Base-by-base conservation (phyloP, 2,113 vertebrate species). In the Cyrtonyx montezumae region DNA sequence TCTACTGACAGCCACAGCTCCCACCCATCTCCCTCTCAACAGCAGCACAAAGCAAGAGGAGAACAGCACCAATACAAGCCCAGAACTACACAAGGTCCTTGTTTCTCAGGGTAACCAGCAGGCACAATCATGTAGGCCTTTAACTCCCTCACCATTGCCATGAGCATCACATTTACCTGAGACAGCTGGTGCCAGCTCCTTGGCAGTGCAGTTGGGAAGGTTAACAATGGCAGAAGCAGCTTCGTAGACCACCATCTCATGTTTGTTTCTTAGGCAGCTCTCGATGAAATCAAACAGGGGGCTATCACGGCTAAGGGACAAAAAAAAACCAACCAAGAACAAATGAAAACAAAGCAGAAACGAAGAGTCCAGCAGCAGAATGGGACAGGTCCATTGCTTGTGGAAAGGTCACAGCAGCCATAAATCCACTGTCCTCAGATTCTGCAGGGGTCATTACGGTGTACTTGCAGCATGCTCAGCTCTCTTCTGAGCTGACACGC, bases 191-290 rank as follows among this genome's bases (percentile, higher is more conserved):
- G 98, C 98, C 93, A 98, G 79, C 89, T 98, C 98, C 71, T 98
- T 98, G 88, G 98, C 98, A 13, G 98, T 98, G 96, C 98, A 98
- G 93, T 96, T 98, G 17, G 98, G 98, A 84, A 98, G 94, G 56
- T 98, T 98, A 81, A 98, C 96, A 0, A 98, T 98, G 95, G 98
- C 98, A 2, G 98, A 98, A 36, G 98, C 98, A 6, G 98, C 98
- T 96, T 98, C 98, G 0, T 98, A 98, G 37, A 98, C 98, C 40
- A 98, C 98, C 98, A 98, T 98, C 92, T 98, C 98, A 0, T 98
- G 98, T 65, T 98, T 98, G 90, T 98, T 98, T 55, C 98, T 97
- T 13, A 98, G 56, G 93, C 98, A 98, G 97, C 97, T 98, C 96
- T 98, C 98, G 0, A 98, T 98, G 96, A 98, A 98, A 84, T 98